phyloP scores from a whole-genome alignment of 2,797 vertebrate genomes.

The Megaceryle alcyon region DNA sequence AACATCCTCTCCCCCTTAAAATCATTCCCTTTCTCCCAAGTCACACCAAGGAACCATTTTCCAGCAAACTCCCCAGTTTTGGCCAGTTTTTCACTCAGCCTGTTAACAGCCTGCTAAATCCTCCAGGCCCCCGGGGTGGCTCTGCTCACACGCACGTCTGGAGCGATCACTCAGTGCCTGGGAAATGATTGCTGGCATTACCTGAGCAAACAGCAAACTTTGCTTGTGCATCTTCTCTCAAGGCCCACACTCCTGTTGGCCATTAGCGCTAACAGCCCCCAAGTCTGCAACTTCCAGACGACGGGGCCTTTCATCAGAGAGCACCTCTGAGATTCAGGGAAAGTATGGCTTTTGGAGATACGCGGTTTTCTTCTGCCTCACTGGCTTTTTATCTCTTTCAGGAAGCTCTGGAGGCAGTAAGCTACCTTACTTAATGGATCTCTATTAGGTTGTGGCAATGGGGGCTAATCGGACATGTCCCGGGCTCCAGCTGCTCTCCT shows the following conservation, averaged over 20 bases:
- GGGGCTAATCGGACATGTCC: neutral
- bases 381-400: slow-evolving; percentile 16
- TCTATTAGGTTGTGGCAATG: slow-evolving; percentile 17
- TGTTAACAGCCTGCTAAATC: slow-evolving; percentile 26
- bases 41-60: neutral
- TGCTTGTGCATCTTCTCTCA: neutral
- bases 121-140: neutral
- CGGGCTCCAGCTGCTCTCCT: neutral
- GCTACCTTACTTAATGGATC: slow-evolving; percentile 44
- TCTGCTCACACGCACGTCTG: neutral
- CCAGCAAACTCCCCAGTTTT: slow-evolving; percentile 10
- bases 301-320: neutral
- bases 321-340: neutral
- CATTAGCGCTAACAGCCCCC: slow-evolving; percentile 21
- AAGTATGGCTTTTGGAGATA: neutral
- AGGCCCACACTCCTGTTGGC: neutral
- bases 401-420: slow-evolving; percentile 21
- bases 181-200: slow-evolving; percentile 17
- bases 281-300: neutral
- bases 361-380: neutral
- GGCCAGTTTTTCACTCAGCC: slow-evolving; percentile 1
- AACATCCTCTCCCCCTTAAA: neutral
- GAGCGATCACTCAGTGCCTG: neutral
- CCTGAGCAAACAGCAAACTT: slow-evolving; percentile 54
- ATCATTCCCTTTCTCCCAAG: neutral